Evolutionary conservation across 1,140 invertebrate genomes (phyloP).

Genomic region (Pseudomyrmex cubaensis): DNA sequence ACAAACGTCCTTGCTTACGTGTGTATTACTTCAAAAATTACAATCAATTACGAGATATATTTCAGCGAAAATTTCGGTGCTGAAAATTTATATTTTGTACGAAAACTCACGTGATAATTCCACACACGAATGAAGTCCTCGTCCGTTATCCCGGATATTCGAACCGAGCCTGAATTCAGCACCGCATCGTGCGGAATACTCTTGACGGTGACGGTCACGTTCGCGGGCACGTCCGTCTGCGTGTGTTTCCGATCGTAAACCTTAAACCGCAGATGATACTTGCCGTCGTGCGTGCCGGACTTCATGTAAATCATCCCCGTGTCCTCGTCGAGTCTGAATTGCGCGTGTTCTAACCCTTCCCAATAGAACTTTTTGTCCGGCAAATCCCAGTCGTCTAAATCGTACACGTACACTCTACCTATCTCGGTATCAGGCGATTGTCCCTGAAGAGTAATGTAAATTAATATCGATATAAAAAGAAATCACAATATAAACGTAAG

Average conservation of each 20-base stretch:
- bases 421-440: conserved; percentile 96
- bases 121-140: conserved; percentile 98
- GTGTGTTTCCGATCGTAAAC: conserved; percentile 97
- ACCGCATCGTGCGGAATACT: conserved; percentile 98
- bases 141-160: conserved; percentile 97
- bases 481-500: too few relatives aligned
- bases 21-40: background rate
- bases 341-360: conserved; percentile 92
- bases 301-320: conserved; percentile 98
- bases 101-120: conserved; percentile 90
- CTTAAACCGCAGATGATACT: conserved; percentile 94
- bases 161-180: conserved; percentile 96
- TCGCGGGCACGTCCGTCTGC: conserved; percentile 95
- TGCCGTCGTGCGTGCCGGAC: conserved; percentile 94
- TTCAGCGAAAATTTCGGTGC: background rate
- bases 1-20: background rate
- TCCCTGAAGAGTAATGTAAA: conserved; percentile 86
- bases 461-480: background rate
- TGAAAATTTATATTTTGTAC: too few relatives aligned
- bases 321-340: conserved; percentile 95
- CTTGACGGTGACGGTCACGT: conserved; percentile 96
- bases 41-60: background rate
- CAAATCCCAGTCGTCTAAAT: conserved; percentile 98
- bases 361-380: conserved; percentile 98
- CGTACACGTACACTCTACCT: conserved; percentile 97